Base-by-base conservation (phyloP, 2,797 vertebrate genomes). In the Pelodytes ibericus region DNA sequence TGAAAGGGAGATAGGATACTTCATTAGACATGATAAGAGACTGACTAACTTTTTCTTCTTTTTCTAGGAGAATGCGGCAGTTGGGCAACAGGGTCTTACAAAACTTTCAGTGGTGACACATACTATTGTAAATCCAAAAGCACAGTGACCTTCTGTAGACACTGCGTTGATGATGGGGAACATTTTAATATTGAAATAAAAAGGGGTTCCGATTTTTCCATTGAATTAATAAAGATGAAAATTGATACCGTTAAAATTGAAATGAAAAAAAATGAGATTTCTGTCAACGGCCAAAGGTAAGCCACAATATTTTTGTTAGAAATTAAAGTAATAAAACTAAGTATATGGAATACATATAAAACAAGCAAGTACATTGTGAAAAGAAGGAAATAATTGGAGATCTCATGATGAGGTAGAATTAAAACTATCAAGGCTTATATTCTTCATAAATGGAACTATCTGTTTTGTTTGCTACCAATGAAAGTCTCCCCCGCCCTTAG, bases 111-210 rank as follows among this genome's bases (percentile, higher is more conserved):
- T 0, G 83, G 83, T 24, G 65, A 7, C 0, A 29, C 74, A 41
- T 93, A 88, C 81, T 84, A 90, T 11, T 75, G 93, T 13, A 81
- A 82, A 16, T 91, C 93, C 3, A 71, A 85, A 0, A 94, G 94
- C 66, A n/a, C 75, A 0, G 85, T 91, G 57, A 87, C 81, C 10
- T 82, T 88, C 60, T 85, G 82, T 51, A 80, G 80, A 13, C 81
- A 87, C 51, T 94, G 93, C 75, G 84, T 83, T n/a, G 88, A 93
- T 44, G 84, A 87, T 6, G 87, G 84, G 44, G 89, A 88, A 13
- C 87, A 92, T 4, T 93, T 88, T 81, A 87, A 87, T 4, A 82
- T 95, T 73, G 89, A 86, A 30, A 36, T 83, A 5, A 74, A 58
- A 51, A 85, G 91, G 13, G 84, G 77, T 0, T n/a, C 60, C 2